These are phyloP conservation scores for Thyatira batis DNA, from an alignment of 2,888 invertebrate species.

Conservation along the genomic window DNA sequence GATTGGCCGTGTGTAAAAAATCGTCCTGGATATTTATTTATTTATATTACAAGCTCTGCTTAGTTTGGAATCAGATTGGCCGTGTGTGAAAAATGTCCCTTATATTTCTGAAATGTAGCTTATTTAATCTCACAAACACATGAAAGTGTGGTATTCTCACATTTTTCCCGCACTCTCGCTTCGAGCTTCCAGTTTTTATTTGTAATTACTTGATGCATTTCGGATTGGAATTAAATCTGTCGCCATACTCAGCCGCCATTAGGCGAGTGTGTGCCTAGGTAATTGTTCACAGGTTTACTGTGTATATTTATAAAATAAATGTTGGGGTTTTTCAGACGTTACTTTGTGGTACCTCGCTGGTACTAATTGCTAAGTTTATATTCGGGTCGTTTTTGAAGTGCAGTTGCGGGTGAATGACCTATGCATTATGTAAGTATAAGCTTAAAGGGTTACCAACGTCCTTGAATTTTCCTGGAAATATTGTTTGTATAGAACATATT, in stretches of 20 bases:
- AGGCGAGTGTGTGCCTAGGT: conserved; percentile 25
- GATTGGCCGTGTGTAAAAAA: too few species aligned
- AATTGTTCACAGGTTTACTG: conserved; percentile 16
- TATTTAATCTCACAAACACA: neutral
- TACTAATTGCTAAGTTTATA: neutral
- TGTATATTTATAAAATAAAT: conserved; percentile 3
- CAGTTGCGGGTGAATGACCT: too few species aligned
- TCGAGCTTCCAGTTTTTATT: conserved; percentile 61
- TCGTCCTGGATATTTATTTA: too few species aligned
- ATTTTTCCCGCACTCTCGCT: conserved; percentile 55
- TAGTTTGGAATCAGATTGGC: too few species aligned
- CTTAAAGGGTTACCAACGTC: too few species aligned
- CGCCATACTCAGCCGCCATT: conserved; percentile 44
- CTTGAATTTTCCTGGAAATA: too few species aligned
- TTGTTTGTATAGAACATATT: too few species aligned
- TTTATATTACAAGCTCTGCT: too few species aligned
- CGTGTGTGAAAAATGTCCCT: too few species aligned
- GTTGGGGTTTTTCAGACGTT: neutral
- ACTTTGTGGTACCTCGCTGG: neutral
- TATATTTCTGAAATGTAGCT: too few species aligned
- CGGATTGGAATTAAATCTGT: conserved; percentile 73
- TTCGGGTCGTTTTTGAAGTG: too few species aligned
- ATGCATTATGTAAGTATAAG: too few species aligned
- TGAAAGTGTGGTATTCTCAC: conserved; percentile 33
- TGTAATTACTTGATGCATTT: conserved; percentile 77